Conservation (phyloP, 2,888 invertebrate genomes). For the Melanostoma scalare region DNA sequence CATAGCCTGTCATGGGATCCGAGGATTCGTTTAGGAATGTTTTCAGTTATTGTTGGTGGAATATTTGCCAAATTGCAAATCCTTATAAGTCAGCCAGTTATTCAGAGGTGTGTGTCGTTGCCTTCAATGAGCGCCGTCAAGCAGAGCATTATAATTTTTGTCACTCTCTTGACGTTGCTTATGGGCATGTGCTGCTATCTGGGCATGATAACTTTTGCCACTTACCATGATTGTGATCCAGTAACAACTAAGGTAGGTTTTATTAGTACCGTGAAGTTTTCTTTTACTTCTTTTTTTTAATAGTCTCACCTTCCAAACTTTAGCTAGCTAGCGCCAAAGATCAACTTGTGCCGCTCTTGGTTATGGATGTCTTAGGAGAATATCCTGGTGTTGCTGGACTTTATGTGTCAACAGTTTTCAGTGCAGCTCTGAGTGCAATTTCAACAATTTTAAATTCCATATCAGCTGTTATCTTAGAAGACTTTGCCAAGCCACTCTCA, state of each 20-base stretch:
- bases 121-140: conserved; percentile 87
- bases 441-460: conserved; percentile 91
- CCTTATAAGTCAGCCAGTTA: conserved; percentile 86
- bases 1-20: conserved; percentile 83
- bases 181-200: conserved; percentile 86
- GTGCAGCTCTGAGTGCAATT: conserved; percentile 92
- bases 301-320: not conserved
- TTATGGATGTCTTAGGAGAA: conserved; percentile 90
- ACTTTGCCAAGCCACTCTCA: conserved; percentile 88
- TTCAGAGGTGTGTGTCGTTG: conserved; percentile 91
- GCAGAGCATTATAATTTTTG: conserved; percentile 86
- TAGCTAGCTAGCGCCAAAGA: conserved; percentile 90
- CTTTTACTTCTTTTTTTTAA: not conserved
- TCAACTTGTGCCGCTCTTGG: conserved; percentile 91
- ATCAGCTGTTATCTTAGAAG: conserved; percentile 90
- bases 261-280: too few species aligned
- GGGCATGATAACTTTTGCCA: conserved; percentile 88
- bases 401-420: conserved; percentile 94
- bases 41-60: conserved; percentile 89
- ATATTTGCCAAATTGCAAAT: conserved; percentile 88
- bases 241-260: conserved; percentile 87
- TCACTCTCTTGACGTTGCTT: conserved; percentile 84
- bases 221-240: conserved; percentile 90
- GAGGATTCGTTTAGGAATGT: conserved; percentile 90
- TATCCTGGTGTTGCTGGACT: conserved; percentile 92